Evolutionary conservation across 92 coral and sea anemone species (phyloP), one percentile per base, ranked within the genome.

Genomic region (Phenganax marumi): DNA sequence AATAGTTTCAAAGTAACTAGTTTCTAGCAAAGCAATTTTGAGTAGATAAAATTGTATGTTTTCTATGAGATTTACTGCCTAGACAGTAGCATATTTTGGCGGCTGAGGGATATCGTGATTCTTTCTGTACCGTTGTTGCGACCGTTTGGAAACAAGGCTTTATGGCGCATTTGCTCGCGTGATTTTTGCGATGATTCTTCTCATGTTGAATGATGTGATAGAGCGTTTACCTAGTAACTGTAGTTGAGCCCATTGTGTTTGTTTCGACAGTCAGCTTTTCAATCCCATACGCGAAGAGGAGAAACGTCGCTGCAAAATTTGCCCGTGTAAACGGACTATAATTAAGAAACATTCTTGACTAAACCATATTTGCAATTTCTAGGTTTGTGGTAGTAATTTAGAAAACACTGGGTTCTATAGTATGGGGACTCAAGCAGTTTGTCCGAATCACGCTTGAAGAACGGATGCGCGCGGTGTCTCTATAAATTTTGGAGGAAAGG

Each of bases 391-490:
- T 0, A 50, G 50, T 18, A 76, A 76, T 12, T 43, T 76, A 12
- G 81, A 76, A 21, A 56, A 76, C 10, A 76, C 68, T 21, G 81
- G 81, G 16, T 76, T 76, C 22, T 76, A 76, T 24, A 76, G 81
- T 13, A 76, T 76, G 81, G 81, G 81, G 1, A 10, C 81, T 3
- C 81, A 76, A 57, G 81, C 81, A 13, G 81, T 76, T 16, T 76
- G 81, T 56, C 81, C 81, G 81, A 26, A 76, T 8, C 81, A 76
- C 48, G 81, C 81, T 0, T 76, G 39, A 39, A 16, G 33, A 0
- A 8, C n/a, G n/a, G 43, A 39, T 23, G 1, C 68, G 33, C 11
- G 8, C 7, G 22, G 17, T 54, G 63, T 0, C n/a, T 19, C 43
- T 19, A 11, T 66, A 18, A 62, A 18, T 39, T 11, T 66, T 47